Conservation (phyloP, 2,888 invertebrate genomes). For the Drosophila flavopinicola region DNA sequence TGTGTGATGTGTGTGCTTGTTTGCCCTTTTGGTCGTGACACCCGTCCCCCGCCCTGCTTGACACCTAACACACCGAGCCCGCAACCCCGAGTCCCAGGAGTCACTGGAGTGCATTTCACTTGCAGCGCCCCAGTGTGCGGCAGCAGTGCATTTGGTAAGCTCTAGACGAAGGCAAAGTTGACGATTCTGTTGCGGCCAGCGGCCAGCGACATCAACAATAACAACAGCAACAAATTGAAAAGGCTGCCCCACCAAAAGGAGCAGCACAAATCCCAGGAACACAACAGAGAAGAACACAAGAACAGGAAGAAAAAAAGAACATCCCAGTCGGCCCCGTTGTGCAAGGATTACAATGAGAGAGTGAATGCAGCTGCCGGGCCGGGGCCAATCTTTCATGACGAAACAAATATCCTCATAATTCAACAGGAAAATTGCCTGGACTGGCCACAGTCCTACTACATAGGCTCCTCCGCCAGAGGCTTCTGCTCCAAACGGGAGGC, state of each 20-base stretch:
- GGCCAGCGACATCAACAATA: slow-evolving; percentile 49
- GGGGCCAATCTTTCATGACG: slow-evolving; percentile 82
- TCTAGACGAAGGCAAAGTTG: slow-evolving; percentile 78
- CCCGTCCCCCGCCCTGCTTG: slow-evolving; percentile 1
- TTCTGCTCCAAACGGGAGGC: slow-evolving; percentile 13
- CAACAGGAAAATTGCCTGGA: slow-evolving; percentile 78
- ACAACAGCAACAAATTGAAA: slow-evolving; percentile 35
- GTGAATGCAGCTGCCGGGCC: slow-evolving; percentile 44
- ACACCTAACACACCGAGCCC: slow-evolving; percentile 37
- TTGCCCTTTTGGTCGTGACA: slow-evolving; percentile 11
- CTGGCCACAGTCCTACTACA: slow-evolving; percentile 20
- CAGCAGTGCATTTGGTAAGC: slow-evolving; percentile 75
- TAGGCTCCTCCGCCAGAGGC: slow-evolving; percentile 42
- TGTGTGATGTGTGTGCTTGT: slow-evolving; percentile 18
- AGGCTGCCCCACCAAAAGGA: slow-evolving; percentile 33
- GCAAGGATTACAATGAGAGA: slow-evolving; percentile 59
- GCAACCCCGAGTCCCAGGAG: slow-evolving; percentile 51
- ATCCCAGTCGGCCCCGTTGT: slow-evolving; percentile 60
- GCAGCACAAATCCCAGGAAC: slow-evolving; percentile 35
- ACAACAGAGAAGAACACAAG: slow-evolving; percentile 3
- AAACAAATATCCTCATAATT: slow-evolving; percentile 81
- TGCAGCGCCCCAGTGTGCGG: slow-evolving; percentile 40
- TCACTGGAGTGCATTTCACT: slow-evolving; percentile 76
- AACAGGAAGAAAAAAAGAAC: slow-evolving; percentile 32
- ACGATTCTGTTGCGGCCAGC: slow-evolving; percentile 65